Base-by-base conservation (phyloP, 1,140 invertebrate species). In the Episyrphus balteatus region DNA sequence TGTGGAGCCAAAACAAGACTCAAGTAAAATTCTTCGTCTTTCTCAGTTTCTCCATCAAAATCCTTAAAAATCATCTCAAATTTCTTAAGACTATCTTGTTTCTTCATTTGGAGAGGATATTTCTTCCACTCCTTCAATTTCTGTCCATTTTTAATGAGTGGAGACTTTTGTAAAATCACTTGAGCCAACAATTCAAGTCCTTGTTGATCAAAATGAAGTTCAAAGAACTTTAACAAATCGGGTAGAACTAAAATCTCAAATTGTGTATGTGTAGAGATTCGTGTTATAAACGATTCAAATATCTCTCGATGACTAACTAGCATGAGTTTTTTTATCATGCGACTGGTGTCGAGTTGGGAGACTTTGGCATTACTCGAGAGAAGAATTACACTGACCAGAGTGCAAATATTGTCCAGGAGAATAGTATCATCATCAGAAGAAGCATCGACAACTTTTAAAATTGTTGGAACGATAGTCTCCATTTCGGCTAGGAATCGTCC, bases 181-280 rank as follows among this genome's bases (percentile, higher is more conserved):
- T 82, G 80, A 1, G 80, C 73, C 13, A 88, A 62, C 13, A 87
- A 68, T 31, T 73, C 58, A 51, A 89, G 67, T 2, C 75, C 61
- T 43, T 74, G 57, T 50, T 62, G 53, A 52, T 79, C 71, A 37
- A 82, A 74, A 18, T 69, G 66, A 43, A 72, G 56, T n/a, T 79
- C 62, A 52, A 79, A 80, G 56, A 74, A 78, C 11, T 74, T 70
- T 12, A 88, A 55, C 32, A 87, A 75, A 33, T 74, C 70, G 1
- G 86, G 83, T 44, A 91, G 62, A 45, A 91, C 74, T 41, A 86
- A 68, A 41, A 79, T 71, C 62, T 87, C 84, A 65, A 89, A 88
- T 39, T 79, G 77, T 7, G 78, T 71, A 61, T 81, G 83, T 40
- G 73, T 60, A 26, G 80, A 72, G 2, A 84, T 69, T 62, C 78